These are phyloP conservation scores for Drosophila murphyi DNA, from an alignment of 1,140 invertebrate species.

Conservation along the genomic window DNA sequence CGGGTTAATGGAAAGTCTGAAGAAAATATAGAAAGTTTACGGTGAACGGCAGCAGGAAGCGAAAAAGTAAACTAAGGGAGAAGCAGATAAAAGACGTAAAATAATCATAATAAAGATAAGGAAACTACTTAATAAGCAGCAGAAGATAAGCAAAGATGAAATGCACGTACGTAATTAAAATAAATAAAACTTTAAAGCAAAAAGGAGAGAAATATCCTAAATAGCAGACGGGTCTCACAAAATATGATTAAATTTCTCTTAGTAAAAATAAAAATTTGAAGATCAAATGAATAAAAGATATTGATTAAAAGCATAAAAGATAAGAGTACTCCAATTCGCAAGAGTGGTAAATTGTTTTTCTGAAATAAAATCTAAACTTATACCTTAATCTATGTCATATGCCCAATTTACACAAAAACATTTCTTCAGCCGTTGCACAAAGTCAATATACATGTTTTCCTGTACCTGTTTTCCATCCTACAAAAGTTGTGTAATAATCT, in stretches of 20 bases:
- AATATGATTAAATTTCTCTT: not conserved
- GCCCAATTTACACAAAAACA: no score
- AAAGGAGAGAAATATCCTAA: not conserved
- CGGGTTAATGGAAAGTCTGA: not conserved
- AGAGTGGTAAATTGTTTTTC: no score
- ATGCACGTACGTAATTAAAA: not conserved
- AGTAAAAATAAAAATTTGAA: not conserved
- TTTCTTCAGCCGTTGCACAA: no score
- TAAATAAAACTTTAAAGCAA: not conserved
- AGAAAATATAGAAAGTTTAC: not conserved
- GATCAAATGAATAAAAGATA: not conserved
- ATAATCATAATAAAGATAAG: not conserved
- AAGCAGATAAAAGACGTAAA: not conserved
- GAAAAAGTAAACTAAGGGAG: not conserved
- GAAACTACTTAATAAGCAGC: slow-evolving; percentile 12
- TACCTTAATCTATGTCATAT: no score
- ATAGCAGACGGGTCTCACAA: not conserved
- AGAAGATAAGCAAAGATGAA: not conserved
- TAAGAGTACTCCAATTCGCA: no score
- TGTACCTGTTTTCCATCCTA: no score
- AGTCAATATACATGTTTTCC: no score
- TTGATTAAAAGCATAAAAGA: no score
- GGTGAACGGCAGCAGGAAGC: not conserved
- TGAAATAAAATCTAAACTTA: no score
- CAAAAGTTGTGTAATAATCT: no score